phyloP scores from a whole-genome alignment of 2,888 invertebrate species.

The Dolichopus griseipennis region DNA sequence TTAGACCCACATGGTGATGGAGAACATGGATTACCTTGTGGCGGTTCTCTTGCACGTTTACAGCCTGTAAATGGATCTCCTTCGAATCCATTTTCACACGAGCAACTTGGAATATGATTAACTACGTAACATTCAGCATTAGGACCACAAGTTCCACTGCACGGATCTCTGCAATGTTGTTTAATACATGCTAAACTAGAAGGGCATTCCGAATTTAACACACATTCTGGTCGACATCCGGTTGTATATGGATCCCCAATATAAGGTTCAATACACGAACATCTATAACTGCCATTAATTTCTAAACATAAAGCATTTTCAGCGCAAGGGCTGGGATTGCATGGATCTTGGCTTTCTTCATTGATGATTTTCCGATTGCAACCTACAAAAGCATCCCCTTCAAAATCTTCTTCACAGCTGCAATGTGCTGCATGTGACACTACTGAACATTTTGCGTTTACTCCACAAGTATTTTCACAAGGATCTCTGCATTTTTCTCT shows the following conservation, averaged over 20 bases:
- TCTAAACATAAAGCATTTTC: slow-evolving; percentile 72
- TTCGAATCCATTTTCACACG: slow-evolving; percentile 63
- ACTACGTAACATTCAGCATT: slow-evolving; percentile 75
- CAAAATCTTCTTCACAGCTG: slow-evolving; percentile 65
- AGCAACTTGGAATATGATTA: slow-evolving; percentile 75
- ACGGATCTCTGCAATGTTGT: slow-evolving; percentile 78
- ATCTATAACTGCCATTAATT: slow-evolving; percentile 59
- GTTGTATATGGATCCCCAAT: slow-evolving; percentile 78
- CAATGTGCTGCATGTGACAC: slow-evolving; percentile 75
- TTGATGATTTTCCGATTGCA: slow-evolving; percentile 48
- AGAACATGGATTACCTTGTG: slow-evolving; percentile 53
- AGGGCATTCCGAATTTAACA: slow-evolving; percentile 71
- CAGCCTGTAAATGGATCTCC: slow-evolving; percentile 80
- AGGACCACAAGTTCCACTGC: slow-evolving; percentile 71
- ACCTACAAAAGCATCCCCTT: slow-evolving; percentile 77
- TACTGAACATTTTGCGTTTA: slow-evolving; percentile 68
- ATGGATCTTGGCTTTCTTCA: slow-evolving; percentile 48
- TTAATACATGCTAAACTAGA: slow-evolving; percentile 69
- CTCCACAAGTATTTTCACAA: slow-evolving; percentile 67
- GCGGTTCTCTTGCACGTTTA: slow-evolving; percentile 45
- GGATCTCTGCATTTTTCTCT: slow-evolving; percentile 75
- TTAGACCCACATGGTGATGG: slow-evolving; percentile 73
- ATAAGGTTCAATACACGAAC: slow-evolving; percentile 80
- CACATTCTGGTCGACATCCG: slow-evolving; percentile 79
- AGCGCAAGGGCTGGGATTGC: slow-evolving; percentile 74